Conservation (phyloP, 2,888 invertebrate species). For the Ophraella communa region DNA sequence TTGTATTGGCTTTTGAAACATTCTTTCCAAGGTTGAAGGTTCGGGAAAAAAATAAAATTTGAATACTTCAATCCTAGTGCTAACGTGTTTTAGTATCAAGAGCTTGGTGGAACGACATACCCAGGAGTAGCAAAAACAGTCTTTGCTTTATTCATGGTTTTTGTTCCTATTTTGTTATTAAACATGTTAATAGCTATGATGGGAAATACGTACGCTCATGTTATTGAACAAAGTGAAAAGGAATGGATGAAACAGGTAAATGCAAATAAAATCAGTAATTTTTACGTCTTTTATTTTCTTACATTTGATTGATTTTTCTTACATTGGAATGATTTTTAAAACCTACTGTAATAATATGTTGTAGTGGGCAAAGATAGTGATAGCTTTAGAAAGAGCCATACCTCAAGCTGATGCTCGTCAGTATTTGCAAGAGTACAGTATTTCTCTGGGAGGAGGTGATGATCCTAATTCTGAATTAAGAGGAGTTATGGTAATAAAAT, state of each 20-base stretch:
- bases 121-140: conserved; percentile 92
- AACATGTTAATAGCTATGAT: conserved; percentile 99
- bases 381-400: conserved; percentile 92
- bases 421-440: conserved; percentile 94
- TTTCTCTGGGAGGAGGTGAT: conserved; percentile 83
- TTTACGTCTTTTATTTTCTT: no score
- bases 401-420: conserved; percentile 88
- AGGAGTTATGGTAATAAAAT: conserved; percentile 98
- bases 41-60: no score
- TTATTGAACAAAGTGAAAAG: conserved; percentile 97
- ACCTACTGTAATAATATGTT: not conserved
- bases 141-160: conserved; percentile 97
- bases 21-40: not conserved
- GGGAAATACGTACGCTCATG: conserved; percentile 98
- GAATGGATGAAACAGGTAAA: conserved; percentile 95
- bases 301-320: no score
- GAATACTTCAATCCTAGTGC: not conserved
- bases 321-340: not conserved
- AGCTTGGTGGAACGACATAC: conserved; percentile 88
- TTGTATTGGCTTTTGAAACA: no score
- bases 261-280: not conserved
- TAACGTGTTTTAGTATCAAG: conserved; percentile 77
- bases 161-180: conserved; percentile 93
- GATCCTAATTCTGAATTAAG: conserved; percentile 85
- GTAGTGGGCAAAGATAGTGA: conserved; percentile 98